phyloP scores from a whole-genome alignment of 2,888 invertebrate genomes.

The Mythimna impura region DNA sequence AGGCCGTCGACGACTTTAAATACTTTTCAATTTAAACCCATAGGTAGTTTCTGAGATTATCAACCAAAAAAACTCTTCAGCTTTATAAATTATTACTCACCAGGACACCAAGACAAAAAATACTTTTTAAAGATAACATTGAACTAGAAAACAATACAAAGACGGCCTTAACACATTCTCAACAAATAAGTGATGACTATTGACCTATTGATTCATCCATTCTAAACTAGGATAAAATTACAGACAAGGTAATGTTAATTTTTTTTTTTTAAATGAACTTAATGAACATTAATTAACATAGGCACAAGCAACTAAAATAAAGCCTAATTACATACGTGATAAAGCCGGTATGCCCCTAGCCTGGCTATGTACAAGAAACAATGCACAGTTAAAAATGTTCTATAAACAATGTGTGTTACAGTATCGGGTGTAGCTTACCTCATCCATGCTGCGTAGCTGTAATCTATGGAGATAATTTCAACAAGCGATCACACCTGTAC shows the following conservation, averaged over 20 bases:
- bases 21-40: no score
- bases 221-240: no score
- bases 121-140: no score
- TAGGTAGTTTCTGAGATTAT: no score
- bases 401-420: background rate
- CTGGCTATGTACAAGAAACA: background rate
- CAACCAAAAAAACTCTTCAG: no score
- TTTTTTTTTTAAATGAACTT: no score
- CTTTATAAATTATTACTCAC: no score
- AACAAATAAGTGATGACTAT: no score
- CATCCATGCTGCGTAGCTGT: constrained; percentile 37
- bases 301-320: background rate
- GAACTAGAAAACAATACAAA: background rate
- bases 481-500: constrained; percentile 58
- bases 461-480: constrained; percentile 33
- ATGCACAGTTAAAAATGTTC: background rate
- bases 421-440: constrained; percentile 36
- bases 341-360: background rate
- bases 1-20: no score
- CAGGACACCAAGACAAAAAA: no score
- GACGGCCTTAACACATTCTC: background rate
- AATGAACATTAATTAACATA: background rate
- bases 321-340: background rate
- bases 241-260: no score
- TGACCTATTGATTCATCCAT: no score